phyloP scores from a whole-genome alignment of 2,113 vertebrate species.

The Dascyllus trimaculatus region DNA sequence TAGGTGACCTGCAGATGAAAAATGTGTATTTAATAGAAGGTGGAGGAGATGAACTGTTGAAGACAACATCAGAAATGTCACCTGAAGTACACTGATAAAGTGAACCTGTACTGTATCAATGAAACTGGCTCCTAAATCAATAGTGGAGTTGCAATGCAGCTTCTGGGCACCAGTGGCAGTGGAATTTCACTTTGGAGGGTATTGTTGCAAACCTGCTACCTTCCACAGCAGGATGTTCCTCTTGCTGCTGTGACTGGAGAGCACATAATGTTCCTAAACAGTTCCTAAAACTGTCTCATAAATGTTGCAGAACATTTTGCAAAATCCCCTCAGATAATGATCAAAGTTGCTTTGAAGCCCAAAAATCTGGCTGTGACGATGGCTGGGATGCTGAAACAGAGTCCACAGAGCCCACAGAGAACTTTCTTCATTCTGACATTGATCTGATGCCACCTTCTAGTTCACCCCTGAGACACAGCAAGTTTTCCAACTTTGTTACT shows the following conservation, averaged over 20 bases:
- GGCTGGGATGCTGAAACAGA: background rate
- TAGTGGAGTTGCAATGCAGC: too few species aligned
- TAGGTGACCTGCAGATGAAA: too few species aligned
- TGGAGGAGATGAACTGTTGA: too few species aligned
- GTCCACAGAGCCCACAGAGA: too few species aligned
- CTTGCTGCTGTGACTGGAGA: background rate
- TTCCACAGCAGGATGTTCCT: background rate
- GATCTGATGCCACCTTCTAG: constrained; percentile 3
- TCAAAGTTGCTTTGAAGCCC: constrained; percentile 16
- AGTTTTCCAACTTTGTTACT: background rate
- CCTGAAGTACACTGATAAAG: too few species aligned
- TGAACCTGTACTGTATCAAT: too few species aligned
- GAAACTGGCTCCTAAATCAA: too few species aligned
- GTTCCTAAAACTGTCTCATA: background rate
- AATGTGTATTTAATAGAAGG: too few species aligned
- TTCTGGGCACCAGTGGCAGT: too few species aligned
- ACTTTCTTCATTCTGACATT: background rate
- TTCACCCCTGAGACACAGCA: background rate
- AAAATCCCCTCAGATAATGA: constrained; percentile 5
- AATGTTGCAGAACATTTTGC: background rate
- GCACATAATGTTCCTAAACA: background rate
- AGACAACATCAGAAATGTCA: too few species aligned
- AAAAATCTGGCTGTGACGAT: background rate
- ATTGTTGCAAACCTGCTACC: too few species aligned
- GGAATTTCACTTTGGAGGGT: too few species aligned